phyloP scores from a whole-genome alignment of 2,113 vertebrate genomes.

The Nymphicus hollandicus region DNA sequence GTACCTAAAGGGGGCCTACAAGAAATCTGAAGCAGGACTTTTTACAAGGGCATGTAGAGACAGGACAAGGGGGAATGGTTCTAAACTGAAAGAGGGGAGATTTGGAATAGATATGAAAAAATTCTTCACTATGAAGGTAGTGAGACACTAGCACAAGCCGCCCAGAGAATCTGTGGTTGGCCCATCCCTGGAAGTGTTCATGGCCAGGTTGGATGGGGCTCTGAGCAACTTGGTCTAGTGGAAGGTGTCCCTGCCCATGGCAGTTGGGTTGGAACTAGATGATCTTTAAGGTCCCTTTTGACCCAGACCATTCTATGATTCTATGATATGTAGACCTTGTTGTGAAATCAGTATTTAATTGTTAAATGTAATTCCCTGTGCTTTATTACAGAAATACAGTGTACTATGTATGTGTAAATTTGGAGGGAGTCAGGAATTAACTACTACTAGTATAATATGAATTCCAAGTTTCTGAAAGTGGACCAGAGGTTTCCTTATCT shows the following conservation, averaged over 20 bases:
- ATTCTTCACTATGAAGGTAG: not conserved
- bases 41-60: not conserved
- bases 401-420: not conserved
- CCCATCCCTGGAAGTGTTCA: not conserved
- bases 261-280: not conserved
- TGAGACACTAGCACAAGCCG: not conserved
- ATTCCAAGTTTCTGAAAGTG: not conserved
- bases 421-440: not conserved
- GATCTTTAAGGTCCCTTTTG: not conserved
- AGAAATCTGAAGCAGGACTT: not conserved
- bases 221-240: not conserved
- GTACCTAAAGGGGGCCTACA: not conserved
- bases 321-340: not conserved
- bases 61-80: not conserved
- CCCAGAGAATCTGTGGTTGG: not conserved
- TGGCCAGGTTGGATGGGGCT: not conserved
- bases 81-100: not conserved
- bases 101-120: not conserved
- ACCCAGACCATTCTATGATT: not conserved
- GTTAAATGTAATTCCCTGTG: not conserved
- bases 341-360: not conserved
- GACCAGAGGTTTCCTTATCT: not conserved
- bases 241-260: not conserved
- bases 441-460: not conserved
- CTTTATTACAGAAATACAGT: not conserved